Base-by-base conservation (phyloP, 2,113 vertebrate genomes). In the Bufo gargarizans region DNA sequence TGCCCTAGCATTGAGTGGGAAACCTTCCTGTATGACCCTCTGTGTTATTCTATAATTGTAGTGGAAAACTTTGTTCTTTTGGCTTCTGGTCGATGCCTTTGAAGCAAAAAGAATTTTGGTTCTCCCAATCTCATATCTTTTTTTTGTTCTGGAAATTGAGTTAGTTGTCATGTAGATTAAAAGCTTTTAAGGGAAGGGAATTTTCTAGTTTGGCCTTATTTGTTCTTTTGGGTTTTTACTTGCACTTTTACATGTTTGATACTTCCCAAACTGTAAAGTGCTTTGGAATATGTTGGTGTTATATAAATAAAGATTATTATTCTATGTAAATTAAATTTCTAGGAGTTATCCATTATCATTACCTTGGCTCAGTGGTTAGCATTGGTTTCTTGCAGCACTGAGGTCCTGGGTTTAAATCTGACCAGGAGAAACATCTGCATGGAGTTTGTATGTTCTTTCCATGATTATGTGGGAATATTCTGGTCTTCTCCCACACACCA, bases 31-130 rank as follows among this genome's bases (percentile, higher is more conserved):
- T 74, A 43, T 47, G 17, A 49, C 72, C 17, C 50, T 50, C 47
- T 76, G 45, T 76, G 45, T 49, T 76, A 45, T 76, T 6, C 47
- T 4, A 50, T 19, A 9, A 76, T 50, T 76, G 47, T 76, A 76
- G 17, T 76, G 72, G 72, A 76, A 76, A 76, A 10, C 45, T 20
- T 50, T 76, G 72, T 76, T 76, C 72, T 19, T 76, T 74, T 49
- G 45, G 71, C 43, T 74, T 20, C 45, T 76, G 47, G 47, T 33
- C 33, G 33, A 1, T 20, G 8, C 20, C 47, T 49, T 76, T 50
- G 17, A 17, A 19, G 47, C 45, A 50, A 76, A 1, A 49, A 4
- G 17, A 76, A 50, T 49, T 9, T 76, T 76, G 47, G 47, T 7
- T 20, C 9, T 50, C 47, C 5, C 17, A 76, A 74, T 74, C 43